Percentiles rank a stretch among this genome's conserved stretches.
Conservation (phyloP, 2,797 vertebrate genomes). For the Muscicapa comitata region DNA sequence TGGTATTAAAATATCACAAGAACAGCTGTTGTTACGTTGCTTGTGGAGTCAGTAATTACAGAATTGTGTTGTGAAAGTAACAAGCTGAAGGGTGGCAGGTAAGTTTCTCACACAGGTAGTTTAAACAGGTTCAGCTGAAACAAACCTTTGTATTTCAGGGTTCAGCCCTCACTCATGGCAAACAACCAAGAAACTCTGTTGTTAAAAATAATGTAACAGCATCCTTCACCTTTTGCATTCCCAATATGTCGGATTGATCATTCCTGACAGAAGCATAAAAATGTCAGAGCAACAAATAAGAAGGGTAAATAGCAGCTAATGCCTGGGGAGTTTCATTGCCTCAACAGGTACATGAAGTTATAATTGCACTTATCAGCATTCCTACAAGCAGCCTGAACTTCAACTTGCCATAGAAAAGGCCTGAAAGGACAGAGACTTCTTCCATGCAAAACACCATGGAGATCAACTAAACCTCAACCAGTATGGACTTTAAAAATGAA, state of each 20-base stretch:
- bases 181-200: not conserved
- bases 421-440: not conserved
- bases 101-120: not conserved
- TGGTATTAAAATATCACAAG: slow-evolving; percentile 34
- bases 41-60: not conserved
- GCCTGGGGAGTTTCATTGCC: not conserved
- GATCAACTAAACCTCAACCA: not conserved
- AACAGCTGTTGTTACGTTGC: slow-evolving; percentile 32
- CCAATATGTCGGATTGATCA: slow-evolving; percentile 25
- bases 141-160: not conserved
- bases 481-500: not conserved
- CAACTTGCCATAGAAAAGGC: not conserved
- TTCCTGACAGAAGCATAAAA: slow-evolving; percentile 18
- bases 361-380: slow-evolving; percentile 39
- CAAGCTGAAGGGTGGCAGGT: not conserved
- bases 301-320: slow-evolving; percentile 18
- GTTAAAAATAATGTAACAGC: not conserved
- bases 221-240: slow-evolving; percentile 12
- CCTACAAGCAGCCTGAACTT: not conserved
- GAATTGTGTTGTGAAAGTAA: not conserved
- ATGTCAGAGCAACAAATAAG: slow-evolving; percentile 3
- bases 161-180: not conserved
- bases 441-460: not conserved
- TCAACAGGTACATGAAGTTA: slow-evolving; percentile 24
- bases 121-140: not conserved